Evolutionary conservation across 2,113 vertebrate genomes (phyloP), one percentile per base, ranked within the genome.

Genomic region (Ceratotherium simum): DNA sequence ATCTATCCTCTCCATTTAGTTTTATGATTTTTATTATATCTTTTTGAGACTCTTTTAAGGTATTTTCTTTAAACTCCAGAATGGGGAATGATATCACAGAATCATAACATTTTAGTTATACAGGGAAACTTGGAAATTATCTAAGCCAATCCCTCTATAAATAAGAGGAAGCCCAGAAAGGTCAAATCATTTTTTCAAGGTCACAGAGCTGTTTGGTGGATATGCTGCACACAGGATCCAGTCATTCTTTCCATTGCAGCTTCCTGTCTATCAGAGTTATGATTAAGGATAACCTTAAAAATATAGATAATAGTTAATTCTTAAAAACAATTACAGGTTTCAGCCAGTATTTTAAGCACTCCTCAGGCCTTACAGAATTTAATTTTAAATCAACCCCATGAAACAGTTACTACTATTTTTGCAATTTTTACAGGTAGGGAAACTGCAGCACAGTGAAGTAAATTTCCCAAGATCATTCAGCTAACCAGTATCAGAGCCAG

Each of bases 61-160:
- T 12, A 20, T 33, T 88, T 96, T 76, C 79, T 95, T 84, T 85
- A 93, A 92, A 80, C 5, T 85, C 70, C 31, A 81, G 42, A 90
- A 46, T 46, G 20, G 60, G 48, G 56, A 54, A 87, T 48, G 9
- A 36, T 58, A 89, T 73, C 23, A 16, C 1, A 95, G 27, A 54
- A 75, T 58, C 51, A 33, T 83, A 93, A 64, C 33, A 90, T 92
- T 79, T 80, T 62, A 92, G 17, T 58, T 20, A 79, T 65, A 48
- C 5, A 65, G 54, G 42, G 18, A 95, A 72, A 92, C 20, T 27
- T 85, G n/a, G 39, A 97, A 46, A 90, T 70, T 46, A 83, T 62
- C 39, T 67, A 85, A 39, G 29, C 56, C 67, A 78, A 92, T 5
- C 13, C 12, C 10, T 69, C 17, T 79, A 69, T 48, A 94, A 70